These are phyloP conservation scores for Margaritifera margaritifera DNA, from an alignment of 2,888 invertebrate genomes.

Conservation along the genomic window DNA sequence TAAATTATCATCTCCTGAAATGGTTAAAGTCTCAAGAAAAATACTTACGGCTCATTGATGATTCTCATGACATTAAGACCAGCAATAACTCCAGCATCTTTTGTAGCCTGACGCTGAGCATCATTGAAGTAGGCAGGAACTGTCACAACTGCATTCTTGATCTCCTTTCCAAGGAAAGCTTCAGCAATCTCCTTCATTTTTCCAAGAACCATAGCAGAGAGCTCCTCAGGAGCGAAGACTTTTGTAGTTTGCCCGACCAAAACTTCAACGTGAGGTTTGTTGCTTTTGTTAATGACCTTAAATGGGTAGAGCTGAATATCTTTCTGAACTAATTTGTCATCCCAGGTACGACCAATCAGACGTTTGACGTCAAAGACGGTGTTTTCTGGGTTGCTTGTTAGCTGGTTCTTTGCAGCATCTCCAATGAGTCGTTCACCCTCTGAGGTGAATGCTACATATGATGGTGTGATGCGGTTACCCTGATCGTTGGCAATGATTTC, in stretches of 20 bases:
- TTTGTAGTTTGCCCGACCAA: constrained; percentile 75
- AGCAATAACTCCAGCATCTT: constrained; percentile 97
- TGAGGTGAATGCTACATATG: constrained; percentile 95
- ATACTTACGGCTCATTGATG: constrained; percentile 85
- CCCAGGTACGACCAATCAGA: constrained; percentile 96
- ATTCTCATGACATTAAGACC: constrained; percentile 93
- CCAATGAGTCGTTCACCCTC: constrained; percentile 97
- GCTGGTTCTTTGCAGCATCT: constrained; percentile 98
- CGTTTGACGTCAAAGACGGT: constrained; percentile 99
- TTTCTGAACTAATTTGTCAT: constrained; percentile 91
- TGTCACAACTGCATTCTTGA: constrained; percentile 90
- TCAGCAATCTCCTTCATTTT: constrained; percentile 99
- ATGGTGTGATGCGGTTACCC: constrained; percentile 98
- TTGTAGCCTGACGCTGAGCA: constrained; percentile 98
- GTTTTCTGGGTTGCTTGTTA: constrained; percentile 98
- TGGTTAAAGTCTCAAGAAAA: too few relatives aligned
- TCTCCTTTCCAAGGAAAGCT: constrained; percentile 93
- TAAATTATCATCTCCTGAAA: neutral
- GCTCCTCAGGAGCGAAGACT: constrained; percentile 97
- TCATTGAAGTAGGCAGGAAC: constrained; percentile 99
- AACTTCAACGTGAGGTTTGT: constrained; percentile 92
- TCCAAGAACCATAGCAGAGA: constrained; percentile 97
- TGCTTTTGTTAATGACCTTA: constrained; percentile 89
- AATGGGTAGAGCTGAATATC: constrained; percentile 99
- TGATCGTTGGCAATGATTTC: constrained; percentile 99